These are phyloP conservation scores for Lepidurus packardi DNA, from an alignment of 1,140 invertebrate species.

Conservation along the genomic window DNA sequence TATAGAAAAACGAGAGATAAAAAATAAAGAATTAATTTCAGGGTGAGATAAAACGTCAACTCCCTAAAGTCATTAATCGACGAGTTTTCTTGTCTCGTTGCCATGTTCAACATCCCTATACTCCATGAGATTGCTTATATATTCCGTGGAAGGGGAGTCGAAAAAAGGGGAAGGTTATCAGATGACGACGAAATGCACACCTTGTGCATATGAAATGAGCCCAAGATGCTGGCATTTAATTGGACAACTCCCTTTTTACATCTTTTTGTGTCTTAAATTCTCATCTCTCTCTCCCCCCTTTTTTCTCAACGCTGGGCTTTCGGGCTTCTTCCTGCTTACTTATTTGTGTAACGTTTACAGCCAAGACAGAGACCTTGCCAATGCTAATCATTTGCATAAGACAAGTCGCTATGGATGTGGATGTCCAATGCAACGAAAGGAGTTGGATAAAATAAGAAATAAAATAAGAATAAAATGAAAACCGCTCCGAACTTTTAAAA, in stretches of 20 bases:
- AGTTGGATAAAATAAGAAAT: not conserved
- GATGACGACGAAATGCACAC: not conserved
- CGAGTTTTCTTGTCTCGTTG: not conserved
- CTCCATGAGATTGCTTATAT: not conserved
- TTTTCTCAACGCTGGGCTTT: not conserved
- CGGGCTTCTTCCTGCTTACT: not conserved
- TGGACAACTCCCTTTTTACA: not conserved
- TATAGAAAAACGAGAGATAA: slow-evolving; percentile 35
- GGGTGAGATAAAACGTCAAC: slow-evolving; percentile 20
- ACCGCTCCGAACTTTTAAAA: not conserved
- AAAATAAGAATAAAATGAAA: not conserved
- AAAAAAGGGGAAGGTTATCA: not conserved
- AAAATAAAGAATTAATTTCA: slow-evolving; percentile 34
- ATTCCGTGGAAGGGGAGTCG: not conserved
- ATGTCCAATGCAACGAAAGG: not conserved
- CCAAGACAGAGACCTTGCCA: slow-evolving; percentile 6
- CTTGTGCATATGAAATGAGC: slow-evolving; percentile 10
- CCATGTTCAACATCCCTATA: not conserved
- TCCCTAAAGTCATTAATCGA: not conserved
- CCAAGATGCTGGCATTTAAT: not conserved
- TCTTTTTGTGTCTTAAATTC: too few species aligned
- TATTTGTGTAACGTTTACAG: not conserved
- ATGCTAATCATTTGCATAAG: slow-evolving; percentile 12
- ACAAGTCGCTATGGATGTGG: not conserved
- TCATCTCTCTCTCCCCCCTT: too few species aligned